phyloP scores from a whole-genome alignment of 2,113 vertebrate species.

The Raphicerus campestris region DNA sequence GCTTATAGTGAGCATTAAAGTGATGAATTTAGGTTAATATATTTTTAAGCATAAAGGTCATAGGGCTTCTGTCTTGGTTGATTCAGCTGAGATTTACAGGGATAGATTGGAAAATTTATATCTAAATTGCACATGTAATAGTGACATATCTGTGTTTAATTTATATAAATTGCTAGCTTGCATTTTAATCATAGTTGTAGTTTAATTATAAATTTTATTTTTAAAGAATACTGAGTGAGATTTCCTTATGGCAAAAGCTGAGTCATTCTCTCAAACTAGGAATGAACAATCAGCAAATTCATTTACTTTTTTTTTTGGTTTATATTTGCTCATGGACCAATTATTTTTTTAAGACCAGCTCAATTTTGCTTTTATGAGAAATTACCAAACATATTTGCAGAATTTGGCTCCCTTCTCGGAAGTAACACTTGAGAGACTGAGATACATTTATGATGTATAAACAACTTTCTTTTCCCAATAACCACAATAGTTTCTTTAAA shows the following conservation, averaged over 20 bases:
- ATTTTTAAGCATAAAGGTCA: constrained; percentile 31
- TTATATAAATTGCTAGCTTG: not conserved
- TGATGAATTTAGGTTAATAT: not conserved
- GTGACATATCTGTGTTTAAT: not conserved
- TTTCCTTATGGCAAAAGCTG: constrained; percentile 6
- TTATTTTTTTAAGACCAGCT: constrained; percentile 1
- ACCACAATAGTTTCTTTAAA: not conserved
- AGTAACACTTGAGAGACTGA: constrained; percentile 16
- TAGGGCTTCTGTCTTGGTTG: not conserved
- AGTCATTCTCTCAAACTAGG: constrained; percentile 41
- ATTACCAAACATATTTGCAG: not conserved
- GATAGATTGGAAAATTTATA: not conserved
- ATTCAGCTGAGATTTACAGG: not conserved
- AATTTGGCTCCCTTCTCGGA: not conserved
- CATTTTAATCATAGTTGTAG: not conserved
- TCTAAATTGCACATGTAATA: not conserved
- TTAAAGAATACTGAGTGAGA: not conserved
- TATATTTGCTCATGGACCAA: not conserved
- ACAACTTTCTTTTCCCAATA: constrained; percentile 9
- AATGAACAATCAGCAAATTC: not conserved
- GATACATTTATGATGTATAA: not conserved
- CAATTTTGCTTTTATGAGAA: constrained; percentile 15
- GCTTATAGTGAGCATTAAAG: constrained; percentile 9
- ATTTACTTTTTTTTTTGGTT: constrained; percentile 6
- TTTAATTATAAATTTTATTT: constrained; percentile 19